Conservation (phyloP, 2,797 vertebrate genomes). For the Aselliscus stoliczkanus region DNA sequence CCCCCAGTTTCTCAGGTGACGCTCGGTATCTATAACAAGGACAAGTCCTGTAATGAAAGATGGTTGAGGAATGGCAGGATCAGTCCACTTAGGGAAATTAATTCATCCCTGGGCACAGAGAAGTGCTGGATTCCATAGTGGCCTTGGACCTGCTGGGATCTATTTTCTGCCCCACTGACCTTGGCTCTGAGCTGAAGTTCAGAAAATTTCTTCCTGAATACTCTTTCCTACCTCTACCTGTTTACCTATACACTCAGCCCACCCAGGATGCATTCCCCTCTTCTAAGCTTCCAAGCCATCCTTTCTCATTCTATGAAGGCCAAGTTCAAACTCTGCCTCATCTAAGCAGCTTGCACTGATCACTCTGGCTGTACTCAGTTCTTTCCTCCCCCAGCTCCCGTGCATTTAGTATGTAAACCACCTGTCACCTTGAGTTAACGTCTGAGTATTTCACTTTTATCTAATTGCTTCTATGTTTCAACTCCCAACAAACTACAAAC, state of each 20-base stretch:
- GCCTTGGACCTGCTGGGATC: neutral
- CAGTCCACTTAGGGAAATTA: neutral
- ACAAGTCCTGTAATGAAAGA: slow-evolving; percentile 18
- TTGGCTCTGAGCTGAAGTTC: neutral
- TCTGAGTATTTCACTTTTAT: neutral
- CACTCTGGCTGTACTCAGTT: neutral
- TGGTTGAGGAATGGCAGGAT: neutral
- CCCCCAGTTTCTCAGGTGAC: neutral
- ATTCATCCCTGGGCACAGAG: neutral
- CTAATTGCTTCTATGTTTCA: neutral
- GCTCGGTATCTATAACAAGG: slow-evolving; percentile 50
- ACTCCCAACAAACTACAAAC: neutral
- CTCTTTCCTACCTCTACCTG: neutral
- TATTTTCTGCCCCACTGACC: neutral
- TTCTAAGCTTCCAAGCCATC: neutral
- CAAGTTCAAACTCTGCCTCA: neutral
- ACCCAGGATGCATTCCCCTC: neutral
- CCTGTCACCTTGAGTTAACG: neutral
- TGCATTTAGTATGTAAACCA: neutral
- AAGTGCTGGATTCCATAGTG: neutral
- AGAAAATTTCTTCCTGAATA: neutral
- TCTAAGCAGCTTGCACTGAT: neutral
- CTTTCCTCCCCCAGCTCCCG: neutral
- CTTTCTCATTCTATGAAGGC: neutral
- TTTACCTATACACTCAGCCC: neutral